Evolutionary conservation across 1,140 invertebrate genomes (phyloP), one percentile per base, ranked within the genome.

Genomic region (Drosophila trapezifrons): DNA sequence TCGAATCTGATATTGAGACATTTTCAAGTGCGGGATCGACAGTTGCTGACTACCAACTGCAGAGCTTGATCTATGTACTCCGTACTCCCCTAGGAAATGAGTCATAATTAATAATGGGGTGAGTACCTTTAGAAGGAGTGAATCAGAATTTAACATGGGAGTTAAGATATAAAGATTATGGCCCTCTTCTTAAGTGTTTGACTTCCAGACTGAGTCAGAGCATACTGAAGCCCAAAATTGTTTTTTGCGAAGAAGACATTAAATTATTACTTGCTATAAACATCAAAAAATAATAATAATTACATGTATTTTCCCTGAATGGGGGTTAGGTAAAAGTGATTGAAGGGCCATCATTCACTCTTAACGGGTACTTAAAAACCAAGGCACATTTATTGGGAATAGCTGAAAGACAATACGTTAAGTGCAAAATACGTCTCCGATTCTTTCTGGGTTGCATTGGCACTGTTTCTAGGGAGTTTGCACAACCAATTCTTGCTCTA

Each of bases 1-100:
- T 15, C n/a, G 13, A 40, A 70, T 71, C 20, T 71, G 45, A 64
- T 64, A 79, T 75, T 59, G 49, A 60, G 80, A 73, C 76, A 84
- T 49, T 72, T 57, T 76, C 71, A 62, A 84, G 80, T 76, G 55
- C n/a, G 15, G 3, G 17, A 52, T 54, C 64, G 58, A 74, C 69
- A 17, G 69, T 27, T 29, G 15, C 35, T 9, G 18, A 40, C n/a
- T 29, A 32, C 37, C 42, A 32, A 18, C 17, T 22, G 47, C 22
- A 63, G n/a, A 40, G n/a, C 17, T 47, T 25, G 35, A 67, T 57
- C 64, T 43, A 17, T 37, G 32, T 40, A 17, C 58, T 47, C 3
- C 8, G 32, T 40, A 17, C 58, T 47, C 3, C 8, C 3, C 6
- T 2, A 7, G 15, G 22, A 6, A 32, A 17, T 73, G 67, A 72